A percentile compares a stretch with the other conserved stretches of the same genome.
These are phyloP conservation scores for Drosophila incognita DNA, from an alignment of 2,888 invertebrate species.

Conservation along the genomic window DNA sequence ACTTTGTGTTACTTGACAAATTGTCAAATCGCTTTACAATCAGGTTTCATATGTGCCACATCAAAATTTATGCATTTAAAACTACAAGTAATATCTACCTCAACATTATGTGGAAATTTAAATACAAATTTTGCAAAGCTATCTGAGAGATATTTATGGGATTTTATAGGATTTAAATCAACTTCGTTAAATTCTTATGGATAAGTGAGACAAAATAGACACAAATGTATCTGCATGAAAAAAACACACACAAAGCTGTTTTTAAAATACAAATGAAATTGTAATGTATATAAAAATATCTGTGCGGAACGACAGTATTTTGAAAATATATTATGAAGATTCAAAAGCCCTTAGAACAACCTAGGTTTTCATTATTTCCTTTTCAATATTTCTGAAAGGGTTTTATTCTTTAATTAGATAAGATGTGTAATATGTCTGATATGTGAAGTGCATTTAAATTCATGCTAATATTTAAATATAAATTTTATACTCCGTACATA, in stretches of 20 bases:
- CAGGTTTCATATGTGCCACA: slow-evolving; percentile 4
- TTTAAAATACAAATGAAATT: not conserved
- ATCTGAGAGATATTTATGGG: too few species aligned
- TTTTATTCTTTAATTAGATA: not conserved
- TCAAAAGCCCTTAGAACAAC: not conserved
- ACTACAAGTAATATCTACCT: not conserved
- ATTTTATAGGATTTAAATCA: not conserved
- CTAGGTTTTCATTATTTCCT: not conserved
- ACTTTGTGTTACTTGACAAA: slow-evolving; percentile 19
- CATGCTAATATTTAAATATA: not conserved
- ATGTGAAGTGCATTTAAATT: not conserved
- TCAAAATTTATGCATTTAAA: not conserved
- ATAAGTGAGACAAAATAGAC: not conserved
- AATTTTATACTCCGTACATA: not conserved
- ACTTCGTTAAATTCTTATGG: not conserved
- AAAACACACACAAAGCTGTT: not conserved
- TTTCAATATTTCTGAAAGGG: not conserved
- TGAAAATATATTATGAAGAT: not conserved
- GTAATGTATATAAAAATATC: not conserved
- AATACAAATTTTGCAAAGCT: not conserved
- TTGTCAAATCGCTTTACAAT: slow-evolving; percentile 33
- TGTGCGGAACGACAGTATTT: not conserved
- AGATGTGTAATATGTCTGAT: not conserved
- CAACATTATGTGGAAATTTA: not conserved
- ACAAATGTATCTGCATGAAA: not conserved